Evolutionary conservation across 2,113 vertebrate genomes (phyloP).

Genomic region (Lampris incognitus): DNA sequence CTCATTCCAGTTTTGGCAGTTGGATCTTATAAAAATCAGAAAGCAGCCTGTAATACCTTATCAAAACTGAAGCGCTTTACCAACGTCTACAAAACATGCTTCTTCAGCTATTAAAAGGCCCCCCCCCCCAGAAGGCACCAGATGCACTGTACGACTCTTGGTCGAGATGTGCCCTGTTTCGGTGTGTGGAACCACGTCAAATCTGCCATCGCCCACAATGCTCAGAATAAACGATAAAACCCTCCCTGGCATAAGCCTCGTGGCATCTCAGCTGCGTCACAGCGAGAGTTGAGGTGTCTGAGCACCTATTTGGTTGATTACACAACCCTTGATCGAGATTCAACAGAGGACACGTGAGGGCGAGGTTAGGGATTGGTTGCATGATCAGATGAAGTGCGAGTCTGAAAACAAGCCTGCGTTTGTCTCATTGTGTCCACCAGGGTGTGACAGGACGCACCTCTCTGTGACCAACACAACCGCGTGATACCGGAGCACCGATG

Average conservation of each 20-base stretch:
- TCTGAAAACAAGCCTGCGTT: too few species aligned
- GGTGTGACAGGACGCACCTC: too few species aligned
- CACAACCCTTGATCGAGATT: not conserved
- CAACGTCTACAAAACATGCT: too few species aligned
- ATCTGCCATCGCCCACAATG: not conserved
- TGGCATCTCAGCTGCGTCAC: not conserved
- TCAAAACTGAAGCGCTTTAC: too few species aligned
- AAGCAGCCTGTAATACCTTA: too few species aligned
- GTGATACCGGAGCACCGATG: not conserved
- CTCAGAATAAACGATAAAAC: constrained; percentile 13
- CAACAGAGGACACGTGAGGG: not conserved
- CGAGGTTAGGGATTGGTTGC: not conserved
- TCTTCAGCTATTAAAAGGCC: too few species aligned
- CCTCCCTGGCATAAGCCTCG: not conserved
- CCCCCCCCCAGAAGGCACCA: not conserved
- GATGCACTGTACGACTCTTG: not conserved
- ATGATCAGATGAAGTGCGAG: not conserved
- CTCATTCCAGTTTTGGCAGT: too few species aligned
- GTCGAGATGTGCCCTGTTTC: not conserved
- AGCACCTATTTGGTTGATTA: constrained; percentile 11
- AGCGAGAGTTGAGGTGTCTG: not conserved
- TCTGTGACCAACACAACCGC: not conserved
- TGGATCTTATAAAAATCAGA: too few species aligned
- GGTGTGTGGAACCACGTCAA: not conserved
- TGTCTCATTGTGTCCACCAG: too few species aligned